Base-by-base conservation (phyloP, 2,797 vertebrate species). In the Neomorphus geoffroyi region DNA sequence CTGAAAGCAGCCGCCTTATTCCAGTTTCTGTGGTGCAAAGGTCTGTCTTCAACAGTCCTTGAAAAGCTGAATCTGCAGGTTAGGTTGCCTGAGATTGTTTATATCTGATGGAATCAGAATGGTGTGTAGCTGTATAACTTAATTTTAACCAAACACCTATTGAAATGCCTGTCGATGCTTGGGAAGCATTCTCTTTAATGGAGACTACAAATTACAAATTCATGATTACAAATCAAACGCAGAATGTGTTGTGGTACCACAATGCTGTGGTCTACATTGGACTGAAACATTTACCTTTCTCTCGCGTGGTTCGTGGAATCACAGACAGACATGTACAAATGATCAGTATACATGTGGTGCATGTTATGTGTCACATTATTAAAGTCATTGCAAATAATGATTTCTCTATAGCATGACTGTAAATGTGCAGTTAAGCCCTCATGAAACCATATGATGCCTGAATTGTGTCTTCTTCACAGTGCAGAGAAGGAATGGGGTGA, bases 401-500 rank as follows among this genome's bases (percentile, higher is more conserved):
- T 10, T 21, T 54, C 46, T 80, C 35, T 54, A 0, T 16, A 69
- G 32, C 2, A 10, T 80, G 45, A 16, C 61, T 61, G 26, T 53
- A 13, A 43, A 15, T 4, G 35, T 72, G 12, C 51, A 84, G 0
- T 13, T 28, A 10, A 50, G n/a, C 18, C 19, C 41, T 73, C 2
- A 1, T 27, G 37, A 73, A 65, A 28, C 15, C 15, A 0, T 45
- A 3, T 14, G 10, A 32, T 79, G 79, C 19, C 48, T 94, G 14
- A 73, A 23, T 18, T 73, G 66, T 78, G 39, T 92, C 50, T 97
- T 61, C 56, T 85, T 95, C 72, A 7, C 96, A 99, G 99, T 74
- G 99, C 99, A 22, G 99, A 99, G 97, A 99, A 99, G 95, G 99
- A 99, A 92, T 99, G 99, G 99, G 99, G 99, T 2, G 99, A 99